phyloP scores from a whole-genome alignment of 2,888 invertebrate species.

The Melinaea marsaeus region DNA sequence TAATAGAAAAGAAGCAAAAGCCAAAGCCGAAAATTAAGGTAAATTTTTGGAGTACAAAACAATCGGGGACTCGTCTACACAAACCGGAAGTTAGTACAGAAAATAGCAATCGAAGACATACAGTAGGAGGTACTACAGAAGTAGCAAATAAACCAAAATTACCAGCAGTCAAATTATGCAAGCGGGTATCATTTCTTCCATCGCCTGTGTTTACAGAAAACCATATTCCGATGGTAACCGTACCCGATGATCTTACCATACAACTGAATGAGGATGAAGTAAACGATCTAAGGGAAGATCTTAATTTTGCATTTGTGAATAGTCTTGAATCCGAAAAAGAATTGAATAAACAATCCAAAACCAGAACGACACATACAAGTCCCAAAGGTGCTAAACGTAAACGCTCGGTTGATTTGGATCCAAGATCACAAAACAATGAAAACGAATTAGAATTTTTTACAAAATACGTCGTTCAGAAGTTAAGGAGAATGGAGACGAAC shows the following conservation, averaged over 20 bases:
- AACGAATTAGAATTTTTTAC: slow-evolving; percentile 71
- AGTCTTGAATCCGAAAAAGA: slow-evolving; percentile 33
- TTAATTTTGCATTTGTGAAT: slow-evolving; percentile 57
- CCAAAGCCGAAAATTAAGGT: slow-evolving; percentile 67
- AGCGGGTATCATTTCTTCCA: slow-evolving; percentile 67
- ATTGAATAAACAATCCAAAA: slow-evolving; percentile 42
- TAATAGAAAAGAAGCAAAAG: slow-evolving; percentile 53
- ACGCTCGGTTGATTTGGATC: slow-evolving; percentile 42
- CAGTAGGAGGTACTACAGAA: slow-evolving; percentile 46
- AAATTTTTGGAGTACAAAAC: slow-evolving; percentile 70
- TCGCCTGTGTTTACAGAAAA: slow-evolving; percentile 67
- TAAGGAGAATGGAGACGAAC: slow-evolving; percentile 71
- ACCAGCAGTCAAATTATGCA: slow-evolving; percentile 56
- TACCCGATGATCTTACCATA: slow-evolving; percentile 72
- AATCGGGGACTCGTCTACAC: slow-evolving; percentile 46
- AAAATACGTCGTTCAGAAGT: slow-evolving; percentile 70
- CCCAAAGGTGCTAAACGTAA: slow-evolving; percentile 51
- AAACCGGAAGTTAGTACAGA: slow-evolving; percentile 43
- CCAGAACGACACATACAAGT: slow-evolving; percentile 43
- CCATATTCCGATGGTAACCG: slow-evolving; percentile 71
- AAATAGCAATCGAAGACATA: slow-evolving; percentile 54
- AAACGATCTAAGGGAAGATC: slow-evolving; percentile 61
- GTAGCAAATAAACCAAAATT: slow-evolving; percentile 46
- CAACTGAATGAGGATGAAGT: slow-evolving; percentile 72
- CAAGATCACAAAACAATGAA: slow-evolving; percentile 51